Conservation (phyloP, 92 coral and sea anemone species). For the Muricea muricata region DNA sequence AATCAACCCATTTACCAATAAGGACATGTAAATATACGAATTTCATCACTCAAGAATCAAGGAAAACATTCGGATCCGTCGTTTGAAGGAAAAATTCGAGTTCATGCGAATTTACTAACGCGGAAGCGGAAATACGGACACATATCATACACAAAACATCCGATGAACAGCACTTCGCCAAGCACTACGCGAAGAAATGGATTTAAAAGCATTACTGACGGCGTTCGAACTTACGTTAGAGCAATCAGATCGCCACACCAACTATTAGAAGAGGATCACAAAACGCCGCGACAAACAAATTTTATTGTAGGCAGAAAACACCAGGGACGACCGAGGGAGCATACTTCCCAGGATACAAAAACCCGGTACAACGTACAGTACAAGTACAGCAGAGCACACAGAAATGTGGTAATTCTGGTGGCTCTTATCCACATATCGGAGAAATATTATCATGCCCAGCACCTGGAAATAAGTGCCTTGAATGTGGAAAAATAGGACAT, state of each 20-base stretch:
- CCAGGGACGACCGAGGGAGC: slow-evolving; percentile 16
- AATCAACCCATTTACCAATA: slow-evolving; percentile 2
- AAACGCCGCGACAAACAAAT: slow-evolving; percentile 16
- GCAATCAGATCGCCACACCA: too few relatives aligned
- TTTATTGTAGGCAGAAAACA: slow-evolving; percentile 56
- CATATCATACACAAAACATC: neutral
- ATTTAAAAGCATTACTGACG: too few relatives aligned
- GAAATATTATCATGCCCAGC: neutral
- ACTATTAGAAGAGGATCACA: neutral
- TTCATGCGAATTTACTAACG: too few relatives aligned
- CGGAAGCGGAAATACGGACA: too few relatives aligned
- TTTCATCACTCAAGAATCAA: neutral
- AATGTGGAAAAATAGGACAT: slow-evolving; percentile 6
- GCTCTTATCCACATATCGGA: neutral
- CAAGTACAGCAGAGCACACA: too few relatives aligned
- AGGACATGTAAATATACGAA: slow-evolving; percentile 32
- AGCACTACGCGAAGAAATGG: too few relatives aligned
- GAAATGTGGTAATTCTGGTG: too few relatives aligned
- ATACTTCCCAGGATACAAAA: neutral
- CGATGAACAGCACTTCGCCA: neutral
- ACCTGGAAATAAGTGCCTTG: neutral
- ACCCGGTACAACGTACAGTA: neutral
- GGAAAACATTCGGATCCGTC: too few relatives aligned
- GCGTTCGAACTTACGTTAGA: too few relatives aligned
- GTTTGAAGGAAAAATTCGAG: too few relatives aligned